Evolutionary conservation across 1,140 invertebrate species (phyloP).

Genomic region (Ooceraea biroi): DNA sequence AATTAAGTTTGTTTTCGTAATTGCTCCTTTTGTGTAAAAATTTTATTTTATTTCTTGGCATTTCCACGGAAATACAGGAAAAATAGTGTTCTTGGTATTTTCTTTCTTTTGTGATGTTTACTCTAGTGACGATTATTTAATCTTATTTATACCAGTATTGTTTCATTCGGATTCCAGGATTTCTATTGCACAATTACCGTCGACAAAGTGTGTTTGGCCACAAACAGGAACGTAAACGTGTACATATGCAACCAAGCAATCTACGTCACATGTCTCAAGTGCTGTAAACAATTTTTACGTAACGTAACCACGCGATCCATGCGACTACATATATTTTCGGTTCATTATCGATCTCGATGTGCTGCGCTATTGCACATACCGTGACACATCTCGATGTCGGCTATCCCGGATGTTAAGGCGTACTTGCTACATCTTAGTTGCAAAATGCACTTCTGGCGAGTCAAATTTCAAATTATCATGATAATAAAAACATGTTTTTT

Average conservation of each 20-base stretch:
- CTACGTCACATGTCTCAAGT: constrained; percentile 25
- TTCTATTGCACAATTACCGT: constrained; percentile 1
- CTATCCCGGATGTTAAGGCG: not conserved
- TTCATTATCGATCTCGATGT: constrained; percentile 18
- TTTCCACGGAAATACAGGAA: too few relatives aligned
- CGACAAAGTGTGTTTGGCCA: not conserved
- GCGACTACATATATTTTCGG: constrained; percentile 5
- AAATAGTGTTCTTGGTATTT: too few relatives aligned
- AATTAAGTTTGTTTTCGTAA: too few relatives aligned
- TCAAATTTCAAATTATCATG: not conserved
- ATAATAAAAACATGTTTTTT: not conserved
- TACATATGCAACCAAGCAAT: not conserved
- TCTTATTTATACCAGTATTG: not conserved
- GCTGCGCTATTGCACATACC: not conserved
- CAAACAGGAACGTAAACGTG: constrained; percentile 20
- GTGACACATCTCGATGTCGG: constrained; percentile 9
- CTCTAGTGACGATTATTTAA: not conserved
- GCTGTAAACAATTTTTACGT: constrained; percentile 60
- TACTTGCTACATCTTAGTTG: not conserved
- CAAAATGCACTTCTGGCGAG: not conserved
- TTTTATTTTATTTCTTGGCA: too few relatives aligned
- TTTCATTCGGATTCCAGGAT: not conserved
- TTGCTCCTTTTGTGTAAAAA: too few relatives aligned
- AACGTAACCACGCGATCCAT: constrained; percentile 28
- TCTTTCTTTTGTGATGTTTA: too few relatives aligned